A percentile compares a stretch with the other conserved stretches of the same genome.
Evolutionary conservation across 1,140 invertebrate genomes (phyloP).

Genomic region (Aleiodes sp.): DNA sequence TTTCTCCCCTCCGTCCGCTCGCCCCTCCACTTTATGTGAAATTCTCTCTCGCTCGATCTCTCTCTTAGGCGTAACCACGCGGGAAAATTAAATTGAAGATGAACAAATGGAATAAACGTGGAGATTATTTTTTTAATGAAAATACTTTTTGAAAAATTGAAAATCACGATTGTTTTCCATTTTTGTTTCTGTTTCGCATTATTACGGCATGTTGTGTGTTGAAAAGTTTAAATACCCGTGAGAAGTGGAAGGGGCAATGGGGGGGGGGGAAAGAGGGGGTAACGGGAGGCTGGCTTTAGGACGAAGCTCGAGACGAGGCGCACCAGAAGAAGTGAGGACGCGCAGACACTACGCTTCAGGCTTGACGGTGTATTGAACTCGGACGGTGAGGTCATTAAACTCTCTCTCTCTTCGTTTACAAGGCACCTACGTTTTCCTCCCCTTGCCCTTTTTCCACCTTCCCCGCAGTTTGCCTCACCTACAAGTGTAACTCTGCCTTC

Average conservation of each 20-base stretch:
- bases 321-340: conserved; percentile 14
- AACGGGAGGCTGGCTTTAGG: neutral
- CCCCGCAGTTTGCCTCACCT: no score
- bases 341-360: conserved; percentile 21
- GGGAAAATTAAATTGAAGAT: neutral
- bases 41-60: neutral
- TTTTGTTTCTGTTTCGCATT: neutral
- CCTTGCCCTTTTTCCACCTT: no score
- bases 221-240: conserved; percentile 1
- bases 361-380: conserved; percentile 62
- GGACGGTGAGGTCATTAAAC: conserved; percentile 58
- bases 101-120: no score
- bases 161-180: neutral
- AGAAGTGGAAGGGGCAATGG: neutral
- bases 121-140: no score
- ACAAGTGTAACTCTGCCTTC: neutral
- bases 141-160: no score
- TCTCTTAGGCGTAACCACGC: neutral
- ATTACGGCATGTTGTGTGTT: neutral
- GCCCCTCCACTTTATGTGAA: neutral
- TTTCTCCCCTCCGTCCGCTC: neutral
- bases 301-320: conserved; percentile 2
- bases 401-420: conserved; percentile 27
- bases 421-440: conserved; percentile 4
- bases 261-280: neutral